Conservation (phyloP, 2,888 invertebrate genomes). For the Agrotis segetum region DNA sequence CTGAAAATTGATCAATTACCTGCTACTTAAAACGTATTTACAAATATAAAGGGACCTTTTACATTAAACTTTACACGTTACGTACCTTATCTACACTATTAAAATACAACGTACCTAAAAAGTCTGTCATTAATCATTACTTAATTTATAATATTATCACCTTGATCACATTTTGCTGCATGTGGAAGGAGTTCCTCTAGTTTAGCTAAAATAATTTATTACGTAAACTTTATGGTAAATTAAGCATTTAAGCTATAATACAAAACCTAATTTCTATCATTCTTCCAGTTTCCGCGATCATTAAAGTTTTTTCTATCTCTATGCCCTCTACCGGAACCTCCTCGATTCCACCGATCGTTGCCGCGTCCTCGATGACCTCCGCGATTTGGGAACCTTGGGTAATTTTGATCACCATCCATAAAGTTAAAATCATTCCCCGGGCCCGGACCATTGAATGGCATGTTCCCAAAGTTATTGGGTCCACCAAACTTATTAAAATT, state of each 20-base stretch:
- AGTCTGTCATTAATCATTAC: slow-evolving; percentile 73
- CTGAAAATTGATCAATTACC: slow-evolving; percentile 70
- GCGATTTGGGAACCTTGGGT: slow-evolving; percentile 84
- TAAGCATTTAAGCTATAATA: slow-evolving; percentile 61
- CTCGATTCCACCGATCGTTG: slow-evolving; percentile 87
- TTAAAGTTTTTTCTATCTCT: slow-evolving; percentile 88
- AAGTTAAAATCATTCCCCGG: slow-evolving; percentile 84
- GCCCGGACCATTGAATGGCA: slow-evolving; percentile 86
- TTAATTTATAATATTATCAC: slow-evolving; percentile 81
- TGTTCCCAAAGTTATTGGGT: slow-evolving; percentile 85
- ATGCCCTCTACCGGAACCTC: slow-evolving; percentile 86
- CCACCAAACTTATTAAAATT: slow-evolving; percentile 86
- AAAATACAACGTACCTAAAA: slow-evolving; percentile 76
- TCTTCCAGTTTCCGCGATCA: slow-evolving; percentile 89
- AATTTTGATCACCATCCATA: slow-evolving; percentile 86
- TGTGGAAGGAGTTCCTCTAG: slow-evolving; percentile 80
- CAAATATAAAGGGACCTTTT: slow-evolving; percentile 72
- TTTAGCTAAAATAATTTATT: slow-evolving; percentile 76
- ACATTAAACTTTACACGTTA: slow-evolving; percentile 72
- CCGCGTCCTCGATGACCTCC: slow-evolving; percentile 86
- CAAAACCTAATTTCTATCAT: slow-evolving; percentile 87
- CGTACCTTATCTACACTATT: slow-evolving; percentile 71
- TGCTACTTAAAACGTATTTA: slow-evolving; percentile 76
- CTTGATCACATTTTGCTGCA: slow-evolving; percentile 83
- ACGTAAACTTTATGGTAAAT: slow-evolving; percentile 57